Conservation (phyloP, 2,113 vertebrate genomes). For the Siniperca knerii region DNA sequence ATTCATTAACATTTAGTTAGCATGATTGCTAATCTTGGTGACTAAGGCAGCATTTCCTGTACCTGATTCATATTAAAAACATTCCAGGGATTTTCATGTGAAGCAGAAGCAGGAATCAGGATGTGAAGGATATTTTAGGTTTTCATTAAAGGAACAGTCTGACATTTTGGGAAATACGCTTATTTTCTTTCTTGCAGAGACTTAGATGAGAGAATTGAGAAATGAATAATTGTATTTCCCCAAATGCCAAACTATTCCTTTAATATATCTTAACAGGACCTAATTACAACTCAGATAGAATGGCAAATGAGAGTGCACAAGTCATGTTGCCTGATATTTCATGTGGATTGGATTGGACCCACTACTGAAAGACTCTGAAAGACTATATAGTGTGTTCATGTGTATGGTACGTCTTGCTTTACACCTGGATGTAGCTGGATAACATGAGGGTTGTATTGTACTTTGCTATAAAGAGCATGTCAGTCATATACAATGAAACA, state of each 20-base stretch:
- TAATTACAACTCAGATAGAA: not conserved
- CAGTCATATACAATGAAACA: slow-evolving; percentile 2
- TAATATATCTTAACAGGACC: not conserved
- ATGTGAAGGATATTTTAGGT: not conserved
- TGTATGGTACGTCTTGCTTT: not conserved
- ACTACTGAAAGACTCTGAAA: not conserved
- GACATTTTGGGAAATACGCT: not conserved
- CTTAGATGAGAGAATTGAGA: no score
- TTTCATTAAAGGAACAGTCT: not conserved
- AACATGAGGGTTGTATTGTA: not conserved
- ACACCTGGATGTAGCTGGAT: not conserved
- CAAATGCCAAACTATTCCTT: not conserved
- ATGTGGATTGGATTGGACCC: not conserved
- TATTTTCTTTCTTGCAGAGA: not conserved
- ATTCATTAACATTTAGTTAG: not conserved
- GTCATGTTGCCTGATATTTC: not conserved
- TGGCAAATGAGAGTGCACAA: not conserved
- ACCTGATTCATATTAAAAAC: no score
- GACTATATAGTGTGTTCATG: not conserved
- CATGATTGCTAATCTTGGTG: not conserved
- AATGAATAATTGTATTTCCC: not conserved
- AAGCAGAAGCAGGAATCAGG: no score
- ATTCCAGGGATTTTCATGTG: no score
- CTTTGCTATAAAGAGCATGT: not conserved
- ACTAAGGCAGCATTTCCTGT: no score